phyloP scores from a whole-genome alignment of 2,888 invertebrate genomes.

The Macrophya alboannulata region DNA sequence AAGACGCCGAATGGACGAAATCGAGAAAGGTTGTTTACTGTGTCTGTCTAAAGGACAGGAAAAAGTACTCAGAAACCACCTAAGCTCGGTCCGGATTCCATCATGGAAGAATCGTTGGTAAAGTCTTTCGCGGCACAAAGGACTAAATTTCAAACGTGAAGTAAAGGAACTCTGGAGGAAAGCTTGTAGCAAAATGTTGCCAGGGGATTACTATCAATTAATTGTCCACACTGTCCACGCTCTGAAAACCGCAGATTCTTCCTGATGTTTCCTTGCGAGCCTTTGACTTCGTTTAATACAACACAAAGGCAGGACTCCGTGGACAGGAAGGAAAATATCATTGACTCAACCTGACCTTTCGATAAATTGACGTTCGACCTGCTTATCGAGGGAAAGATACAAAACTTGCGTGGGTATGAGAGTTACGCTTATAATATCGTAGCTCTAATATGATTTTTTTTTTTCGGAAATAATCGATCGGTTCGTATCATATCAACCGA shows the following conservation, averaged over 20 bases:
- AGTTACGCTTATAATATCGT: neutral
- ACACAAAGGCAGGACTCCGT: neutral
- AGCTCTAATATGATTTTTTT: conserved; percentile 21
- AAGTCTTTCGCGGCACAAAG: neutral
- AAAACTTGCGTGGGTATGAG: conserved; percentile 16
- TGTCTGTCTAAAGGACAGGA: neutral
- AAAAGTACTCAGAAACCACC: neutral
- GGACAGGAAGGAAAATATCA: conserved; percentile 6
- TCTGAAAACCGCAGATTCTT: neutral
- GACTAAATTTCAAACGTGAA: neutral
- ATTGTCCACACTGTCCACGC: neutral
- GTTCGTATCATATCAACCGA: conserved; percentile 1
- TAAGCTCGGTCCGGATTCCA: neutral
- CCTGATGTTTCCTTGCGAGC: neutral
- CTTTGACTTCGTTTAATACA: neutral
- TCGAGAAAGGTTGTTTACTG: conserved; percentile 10
- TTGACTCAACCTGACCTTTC: conserved; percentile 36
- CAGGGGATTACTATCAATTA: neutral
- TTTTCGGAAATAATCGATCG: conserved; percentile 1
- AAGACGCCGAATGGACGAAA: neutral
- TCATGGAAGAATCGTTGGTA: neutral
- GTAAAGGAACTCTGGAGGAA: neutral
- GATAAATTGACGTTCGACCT: conserved; percentile 25
- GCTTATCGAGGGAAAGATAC: conserved; percentile 23
- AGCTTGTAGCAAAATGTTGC: neutral